Conservation (phyloP, 1,140 invertebrate genomes). For the Drosophila nannoptera region DNA sequence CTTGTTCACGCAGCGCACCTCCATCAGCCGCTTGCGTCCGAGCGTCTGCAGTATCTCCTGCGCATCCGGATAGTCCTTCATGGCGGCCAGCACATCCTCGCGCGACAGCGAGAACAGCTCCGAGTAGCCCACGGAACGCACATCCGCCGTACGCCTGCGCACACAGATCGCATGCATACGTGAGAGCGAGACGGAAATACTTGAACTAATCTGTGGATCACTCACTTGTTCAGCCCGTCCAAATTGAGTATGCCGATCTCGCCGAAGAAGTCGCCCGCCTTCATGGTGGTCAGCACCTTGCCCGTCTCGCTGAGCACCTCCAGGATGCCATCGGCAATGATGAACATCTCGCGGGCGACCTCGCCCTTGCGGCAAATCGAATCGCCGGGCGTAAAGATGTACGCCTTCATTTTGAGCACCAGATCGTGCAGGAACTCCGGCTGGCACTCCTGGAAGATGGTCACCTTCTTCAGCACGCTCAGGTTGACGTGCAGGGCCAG, state of each 20-base stretch:
- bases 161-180: constrained; percentile 81
- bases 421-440: constrained; percentile 98
- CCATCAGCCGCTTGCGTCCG: constrained; percentile 92
- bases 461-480: constrained; percentile 96
- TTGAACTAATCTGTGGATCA: no score
- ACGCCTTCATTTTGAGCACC: constrained; percentile 98
- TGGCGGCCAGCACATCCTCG: constrained; percentile 95
- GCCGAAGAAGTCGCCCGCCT: constrained; percentile 98
- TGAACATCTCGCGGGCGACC: constrained; percentile 98
- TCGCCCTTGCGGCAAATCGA: constrained; percentile 95
- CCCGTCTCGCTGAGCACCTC: constrained; percentile 97
- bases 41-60: constrained; percentile 94
- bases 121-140: constrained; percentile 96
- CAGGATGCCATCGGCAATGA: constrained; percentile 97
- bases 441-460: constrained; percentile 92
- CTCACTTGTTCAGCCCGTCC: constrained; percentile 96
- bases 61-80: constrained; percentile 98
- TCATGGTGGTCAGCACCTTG: constrained; percentile 96
- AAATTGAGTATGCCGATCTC: constrained; percentile 98
- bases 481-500: constrained; percentile 97
- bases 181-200: no score
- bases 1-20: constrained; percentile 83
- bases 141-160: constrained; percentile 93
- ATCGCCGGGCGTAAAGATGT: constrained; percentile 98
- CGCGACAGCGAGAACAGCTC: constrained; percentile 96